Evolutionary conservation across 2,113 vertebrate species (phyloP).

Genomic region (Probosciger aterrimus): DNA sequence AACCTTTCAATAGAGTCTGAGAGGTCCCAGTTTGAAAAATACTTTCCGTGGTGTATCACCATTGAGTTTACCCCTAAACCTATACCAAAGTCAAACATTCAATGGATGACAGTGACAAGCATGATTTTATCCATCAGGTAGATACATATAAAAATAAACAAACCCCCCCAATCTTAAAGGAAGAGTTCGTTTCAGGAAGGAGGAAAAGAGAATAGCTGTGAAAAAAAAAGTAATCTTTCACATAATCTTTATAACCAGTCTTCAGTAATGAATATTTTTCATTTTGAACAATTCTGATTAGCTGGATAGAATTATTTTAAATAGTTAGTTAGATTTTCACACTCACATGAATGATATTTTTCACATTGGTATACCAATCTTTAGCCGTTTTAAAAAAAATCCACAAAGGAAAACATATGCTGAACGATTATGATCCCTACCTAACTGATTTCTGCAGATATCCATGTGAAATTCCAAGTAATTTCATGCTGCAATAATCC

Average conservation of each 20-base stretch:
- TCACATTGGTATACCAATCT: background rate
- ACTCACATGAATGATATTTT: background rate
- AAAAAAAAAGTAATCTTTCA: background rate
- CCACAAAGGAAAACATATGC: background rate
- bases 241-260: background rate
- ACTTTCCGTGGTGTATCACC: background rate
- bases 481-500: background rate
- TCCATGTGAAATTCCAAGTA: background rate
- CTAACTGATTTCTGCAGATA: background rate
- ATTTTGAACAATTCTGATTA: background rate
- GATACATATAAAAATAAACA: background rate
- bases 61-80: background rate
- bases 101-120: background rate
- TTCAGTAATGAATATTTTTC: background rate
- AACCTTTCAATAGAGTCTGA: background rate
- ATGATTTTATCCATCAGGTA: background rate
- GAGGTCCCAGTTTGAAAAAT: background rate
- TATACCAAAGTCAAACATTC: background rate
- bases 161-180: accelerated
- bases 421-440: background rate
- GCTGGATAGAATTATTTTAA: background rate
- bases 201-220: background rate
- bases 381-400: background rate
- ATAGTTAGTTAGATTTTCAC: background rate
- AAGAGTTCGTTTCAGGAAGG: background rate